These are phyloP conservation scores for Archivesica marissinica DNA, from an alignment of 1,140 invertebrate genomes.

Conservation along the genomic window DNA sequence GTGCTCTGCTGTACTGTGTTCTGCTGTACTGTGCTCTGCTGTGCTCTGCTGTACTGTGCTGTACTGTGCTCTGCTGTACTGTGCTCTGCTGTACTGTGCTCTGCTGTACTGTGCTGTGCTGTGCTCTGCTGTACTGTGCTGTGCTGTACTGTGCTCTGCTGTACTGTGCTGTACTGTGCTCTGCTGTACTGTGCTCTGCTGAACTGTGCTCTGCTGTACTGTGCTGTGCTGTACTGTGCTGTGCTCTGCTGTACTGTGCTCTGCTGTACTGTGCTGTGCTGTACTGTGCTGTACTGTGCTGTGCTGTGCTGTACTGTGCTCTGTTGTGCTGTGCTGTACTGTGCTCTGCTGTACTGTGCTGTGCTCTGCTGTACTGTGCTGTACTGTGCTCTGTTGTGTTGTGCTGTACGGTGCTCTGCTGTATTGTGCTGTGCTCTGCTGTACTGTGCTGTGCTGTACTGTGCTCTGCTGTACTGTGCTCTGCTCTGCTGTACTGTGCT, in stretches of 20 bases:
- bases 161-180: constrained; percentile 52
- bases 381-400: too few relatives aligned
- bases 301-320: constrained; percentile 58
- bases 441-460: constrained; percentile 59
- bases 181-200: constrained; percentile 44
- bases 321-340: constrained; percentile 55
- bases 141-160: constrained; percentile 55
- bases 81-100: too few relatives aligned
- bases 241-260: constrained; percentile 25
- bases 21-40: constrained; percentile 40
- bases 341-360: constrained; percentile 53
- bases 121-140: constrained; percentile 27
- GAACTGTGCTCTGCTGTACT: constrained; percentile 40
- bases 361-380: constrained; percentile 63
- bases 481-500: constrained; percentile 47
- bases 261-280: constrained; percentile 63
- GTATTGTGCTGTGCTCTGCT: constrained; percentile 52
- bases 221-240: constrained; percentile 62
- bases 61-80: constrained; percentile 49
- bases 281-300: constrained; percentile 50
- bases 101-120: constrained; percentile 55
- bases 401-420: constrained; percentile 52
- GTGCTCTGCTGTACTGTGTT: constrained; percentile 41
- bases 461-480: constrained; percentile 53
- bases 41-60: constrained; percentile 57